Base-by-base conservation (phyloP, 2,888 invertebrate genomes). In the Aspidiotus destructor region DNA sequence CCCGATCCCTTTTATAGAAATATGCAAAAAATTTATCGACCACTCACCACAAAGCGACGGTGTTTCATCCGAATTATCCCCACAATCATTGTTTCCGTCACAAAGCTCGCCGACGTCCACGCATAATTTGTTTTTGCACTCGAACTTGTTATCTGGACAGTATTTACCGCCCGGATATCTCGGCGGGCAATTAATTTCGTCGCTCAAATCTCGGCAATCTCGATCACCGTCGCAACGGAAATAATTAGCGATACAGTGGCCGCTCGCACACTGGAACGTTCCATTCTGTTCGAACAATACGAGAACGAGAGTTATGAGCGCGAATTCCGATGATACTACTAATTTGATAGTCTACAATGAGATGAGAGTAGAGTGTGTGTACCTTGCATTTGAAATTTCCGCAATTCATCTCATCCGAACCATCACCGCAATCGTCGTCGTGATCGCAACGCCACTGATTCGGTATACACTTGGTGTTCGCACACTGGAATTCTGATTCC, bases 341-440 rank as follows among this genome's bases (percentile, higher is more conserved):
- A 28, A 28, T 28, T 5, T 3, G 28, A 28, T 5, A 5, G 28
- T 28, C 28, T 28, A n/a, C n/a, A 28, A 28, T 28, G 28, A 28
- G 28, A 28, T 28, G 28, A 28, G 28, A 28, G 28, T 28, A 28
- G 28, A 17, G 58, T 58, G 1, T 58, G 10, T 62, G 15, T 71
- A 80, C 80, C 75, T 89, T 91, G 79, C 93, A 93, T 74, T 87
- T 85, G 78, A 88, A 92, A 6, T 86, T 87, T 62, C 85, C 85
- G 75, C 94, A 94, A 65, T 85, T 86, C 70, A 85, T 79, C 77
- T 95, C 94, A 76, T 99, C 98, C 5, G 91, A 88, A 73, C 89
- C 89, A 77, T 98, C 97, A 0, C 94, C 93, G 75, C 97, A 98
- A 76, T 98, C 97, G 76, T 96, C 92, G 77, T 96, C 95, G 78